A percentile compares a stretch with the other conserved stretches of the same genome.
phyloP scores from a whole-genome alignment of 2,888 invertebrate genomes.

The Lapara coniferarum region DNA sequence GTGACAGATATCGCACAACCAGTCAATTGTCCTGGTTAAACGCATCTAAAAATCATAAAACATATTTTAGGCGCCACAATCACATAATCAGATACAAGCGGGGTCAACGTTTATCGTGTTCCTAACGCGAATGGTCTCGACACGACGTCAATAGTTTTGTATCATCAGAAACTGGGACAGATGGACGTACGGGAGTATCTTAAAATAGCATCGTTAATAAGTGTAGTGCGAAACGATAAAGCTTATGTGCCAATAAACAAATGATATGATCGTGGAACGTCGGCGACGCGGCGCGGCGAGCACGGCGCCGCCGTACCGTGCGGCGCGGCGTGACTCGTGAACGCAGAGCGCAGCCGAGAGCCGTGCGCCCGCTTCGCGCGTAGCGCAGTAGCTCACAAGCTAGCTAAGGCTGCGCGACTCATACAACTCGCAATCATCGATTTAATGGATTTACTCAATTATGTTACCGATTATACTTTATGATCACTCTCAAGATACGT shows the following conservation, averaged over 20 bases:
- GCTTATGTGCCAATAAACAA: conserved; percentile 69
- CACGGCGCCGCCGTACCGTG: background rate
- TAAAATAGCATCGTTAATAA: conserved; percentile 67
- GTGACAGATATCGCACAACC: background rate
- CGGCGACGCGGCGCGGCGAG: background rate
- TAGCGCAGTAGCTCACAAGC: conserved; percentile 28
- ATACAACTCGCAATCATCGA: conserved; percentile 19
- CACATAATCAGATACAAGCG: conserved; percentile 13
- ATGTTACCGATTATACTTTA: background rate
- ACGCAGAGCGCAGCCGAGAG: conserved; percentile 41
- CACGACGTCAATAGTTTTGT: conserved; percentile 26
- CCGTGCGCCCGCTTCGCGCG: conserved; percentile 33
- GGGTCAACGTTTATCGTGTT: conserved; percentile 33
- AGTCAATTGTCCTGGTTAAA: background rate
- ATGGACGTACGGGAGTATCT: conserved; percentile 55
- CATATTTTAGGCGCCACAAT: conserved; percentile 12
- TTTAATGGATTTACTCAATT: background rate
- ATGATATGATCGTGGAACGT: conserved; percentile 46
- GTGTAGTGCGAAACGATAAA: conserved; percentile 62
- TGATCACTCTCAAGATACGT: background rate
- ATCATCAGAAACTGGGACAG: conserved; percentile 56
- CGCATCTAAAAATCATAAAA: background rate
- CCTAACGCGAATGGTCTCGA: conserved; percentile 28
- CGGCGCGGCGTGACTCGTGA: too few relatives aligned
- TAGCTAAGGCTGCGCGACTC: conserved; percentile 21